These are phyloP conservation scores for Pardalotus punctatus DNA, from an alignment of 2,113 vertebrate genomes.

Conservation along the genomic window DNA sequence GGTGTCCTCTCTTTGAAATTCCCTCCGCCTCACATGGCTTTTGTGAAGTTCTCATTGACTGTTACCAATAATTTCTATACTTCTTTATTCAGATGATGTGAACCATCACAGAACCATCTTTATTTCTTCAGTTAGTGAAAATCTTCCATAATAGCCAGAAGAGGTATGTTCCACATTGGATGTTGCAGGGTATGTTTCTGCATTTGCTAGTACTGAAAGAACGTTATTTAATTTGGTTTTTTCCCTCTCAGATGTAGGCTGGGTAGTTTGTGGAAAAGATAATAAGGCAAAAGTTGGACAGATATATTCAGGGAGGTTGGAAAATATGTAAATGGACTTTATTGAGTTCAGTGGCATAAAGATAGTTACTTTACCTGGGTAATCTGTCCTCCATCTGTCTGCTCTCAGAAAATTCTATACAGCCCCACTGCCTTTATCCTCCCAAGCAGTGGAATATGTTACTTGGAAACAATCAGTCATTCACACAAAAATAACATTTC, in stretches of 20 bases:
- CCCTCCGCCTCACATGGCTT: not conserved
- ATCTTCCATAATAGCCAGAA: not conserved
- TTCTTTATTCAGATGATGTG: not conserved
- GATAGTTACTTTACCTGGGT: not conserved
- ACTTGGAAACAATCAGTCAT: not conserved
- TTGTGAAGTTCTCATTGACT: not conserved
- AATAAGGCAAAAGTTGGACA: not conserved
- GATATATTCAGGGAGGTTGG: not conserved
- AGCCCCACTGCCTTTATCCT: not conserved
- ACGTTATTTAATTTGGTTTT: not conserved
- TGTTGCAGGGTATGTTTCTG: not conserved
- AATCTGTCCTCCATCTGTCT: not conserved
- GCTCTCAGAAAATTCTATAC: not conserved
- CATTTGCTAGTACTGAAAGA: not conserved
- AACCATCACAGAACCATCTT: not conserved
- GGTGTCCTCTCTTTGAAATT: not conserved
- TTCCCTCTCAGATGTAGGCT: not conserved
- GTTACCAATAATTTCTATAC: not conserved
- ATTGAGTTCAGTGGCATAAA: not conserved
- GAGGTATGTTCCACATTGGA: rapidly evolving
- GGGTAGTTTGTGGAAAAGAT: not conserved
- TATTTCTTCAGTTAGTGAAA: not conserved
- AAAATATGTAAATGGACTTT: not conserved
- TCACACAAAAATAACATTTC: not conserved
- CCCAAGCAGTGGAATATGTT: not conserved